A percentile compares a stretch with the other conserved stretches of the same genome.
phyloP scores from a whole-genome alignment of 2,113 vertebrate genomes.

The Siphamia tubifer region DNA sequence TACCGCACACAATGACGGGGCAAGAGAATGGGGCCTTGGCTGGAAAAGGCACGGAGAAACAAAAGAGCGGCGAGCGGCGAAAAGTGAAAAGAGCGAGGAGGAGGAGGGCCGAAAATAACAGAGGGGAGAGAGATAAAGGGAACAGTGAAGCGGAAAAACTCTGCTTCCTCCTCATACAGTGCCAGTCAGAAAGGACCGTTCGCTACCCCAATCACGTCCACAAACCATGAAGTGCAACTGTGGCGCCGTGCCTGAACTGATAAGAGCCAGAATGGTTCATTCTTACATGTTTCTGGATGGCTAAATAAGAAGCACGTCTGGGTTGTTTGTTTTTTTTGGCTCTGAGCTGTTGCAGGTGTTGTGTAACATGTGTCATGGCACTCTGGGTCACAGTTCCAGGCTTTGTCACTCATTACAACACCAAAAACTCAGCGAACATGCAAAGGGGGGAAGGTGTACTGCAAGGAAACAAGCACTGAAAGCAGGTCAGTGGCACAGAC shows the following conservation, averaged over 20 bases:
- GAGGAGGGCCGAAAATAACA: conserved; percentile 41
- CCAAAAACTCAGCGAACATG: background rate
- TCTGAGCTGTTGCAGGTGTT: background rate
- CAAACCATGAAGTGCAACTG: conserved; percentile 43
- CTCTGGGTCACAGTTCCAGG: background rate
- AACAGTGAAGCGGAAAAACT: conserved; percentile 69
- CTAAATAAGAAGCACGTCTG: conserved; percentile 9
- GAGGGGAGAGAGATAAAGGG: conserved; percentile 59
- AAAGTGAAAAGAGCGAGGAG: conserved; percentile 5
- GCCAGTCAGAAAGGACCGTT: conserved; percentile 15
- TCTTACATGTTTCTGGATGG: conserved; percentile 3
- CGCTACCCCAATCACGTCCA: conserved; percentile 44
- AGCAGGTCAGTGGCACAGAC: conserved; percentile 56
- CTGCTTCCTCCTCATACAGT: conserved; percentile 49
- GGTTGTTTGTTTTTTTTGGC: background rate
- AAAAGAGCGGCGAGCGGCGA: conserved; percentile 59
- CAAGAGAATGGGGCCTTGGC: conserved; percentile 65
- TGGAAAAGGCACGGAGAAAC: conserved; percentile 66
- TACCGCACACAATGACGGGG: conserved; percentile 70
- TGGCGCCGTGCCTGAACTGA: conserved; percentile 36
- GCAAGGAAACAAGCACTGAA: conserved; percentile 4
- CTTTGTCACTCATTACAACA: conserved; percentile 3
- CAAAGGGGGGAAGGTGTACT: background rate
- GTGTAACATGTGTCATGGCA: conserved; percentile 7
- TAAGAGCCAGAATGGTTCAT: conserved; percentile 38